Conservation (phyloP, 35 echinoderm and acorn worm species). For the Lytechinus variegatus region DNA sequence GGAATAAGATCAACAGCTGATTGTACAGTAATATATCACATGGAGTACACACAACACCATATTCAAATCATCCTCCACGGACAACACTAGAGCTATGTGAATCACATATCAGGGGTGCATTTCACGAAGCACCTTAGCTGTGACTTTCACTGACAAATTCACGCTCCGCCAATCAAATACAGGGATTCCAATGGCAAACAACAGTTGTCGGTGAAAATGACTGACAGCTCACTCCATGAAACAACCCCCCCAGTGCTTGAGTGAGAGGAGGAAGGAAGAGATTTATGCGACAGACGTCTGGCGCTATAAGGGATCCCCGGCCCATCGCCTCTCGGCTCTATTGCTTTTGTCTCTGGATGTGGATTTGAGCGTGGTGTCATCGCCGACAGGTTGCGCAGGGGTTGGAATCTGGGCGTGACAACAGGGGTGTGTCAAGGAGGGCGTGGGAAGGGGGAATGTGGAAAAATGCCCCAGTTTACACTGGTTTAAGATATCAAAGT, state of each 20-base stretch:
- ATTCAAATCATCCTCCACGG: background rate
- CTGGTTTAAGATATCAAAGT: background rate
- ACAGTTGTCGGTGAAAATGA: too few species aligned
- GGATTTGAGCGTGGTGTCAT: background rate
- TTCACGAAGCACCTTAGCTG: too few species aligned
- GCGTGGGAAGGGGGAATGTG: background rate
- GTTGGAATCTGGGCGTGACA: background rate
- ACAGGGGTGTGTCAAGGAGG: background rate
- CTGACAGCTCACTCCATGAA: too few species aligned
- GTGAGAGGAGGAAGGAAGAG: conserved; percentile 24
- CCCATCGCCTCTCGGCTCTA: background rate
- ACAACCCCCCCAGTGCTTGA: background rate
- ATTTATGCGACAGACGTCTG: conserved; percentile 23
- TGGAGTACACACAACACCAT: background rate
- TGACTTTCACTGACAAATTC: too few species aligned
- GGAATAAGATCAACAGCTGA: too few species aligned
- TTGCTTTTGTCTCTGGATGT: background rate
- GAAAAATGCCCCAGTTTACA: background rate
- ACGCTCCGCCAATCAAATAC: too few species aligned
- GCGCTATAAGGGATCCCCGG: background rate
- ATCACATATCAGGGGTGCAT: background rate
- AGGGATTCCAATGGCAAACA: too few species aligned
- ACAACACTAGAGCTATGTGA: background rate
- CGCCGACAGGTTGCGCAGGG: background rate
- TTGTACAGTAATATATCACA: background rate